Evolutionary conservation across 2,888 invertebrate species (phyloP), one percentile per base, ranked within the genome.

Genomic region (Plagodis dolabraria): DNA sequence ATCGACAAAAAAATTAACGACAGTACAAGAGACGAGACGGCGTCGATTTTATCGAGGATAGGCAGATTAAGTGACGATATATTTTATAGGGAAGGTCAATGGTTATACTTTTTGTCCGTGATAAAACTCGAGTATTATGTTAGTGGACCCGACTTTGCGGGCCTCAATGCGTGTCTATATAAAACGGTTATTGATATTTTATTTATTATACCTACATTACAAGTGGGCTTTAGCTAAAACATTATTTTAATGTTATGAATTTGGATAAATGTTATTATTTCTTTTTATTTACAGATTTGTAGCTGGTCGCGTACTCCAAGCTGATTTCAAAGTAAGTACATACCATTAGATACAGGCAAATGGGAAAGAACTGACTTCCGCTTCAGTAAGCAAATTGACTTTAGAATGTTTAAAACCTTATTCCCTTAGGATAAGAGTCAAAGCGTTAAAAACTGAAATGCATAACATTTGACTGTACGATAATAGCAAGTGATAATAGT

Each of bases 301-400:
- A 57, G 60, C 56, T 53, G 47, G 64, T 63, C 63, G 69, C 66
- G 64, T 63, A 66, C 63, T 65, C 63, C 60, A 52, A 49, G 70
- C 70, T 69, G 72, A 72, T 76, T 74, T 62, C 64, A 52, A 48
- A 49, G 82, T 81, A 72, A 81, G 80, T 81, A 74, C 58, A 59
- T 49, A 61, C 44, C 62, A 48, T 57, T 57, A 57, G 57, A 54
- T 62, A 62, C 54, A 53, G 38, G 50, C 53, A 50, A 56, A 63
- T 56, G 55, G 46, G 33, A 53, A 47, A 50, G 40, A 7, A 34
- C 53, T 53, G 36, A 50, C 11, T 47, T 56, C 48, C 56, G 40
- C 46, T 44, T 63, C 52, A 42, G 43, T 51, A 47, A 50, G 48
- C 49, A 56, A 56, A 11, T 34, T 36, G 10, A 34, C 12, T 53